Evolutionary conservation across 1,140 invertebrate genomes (phyloP).

Genomic region (Meloidogyne hapla): DNA sequence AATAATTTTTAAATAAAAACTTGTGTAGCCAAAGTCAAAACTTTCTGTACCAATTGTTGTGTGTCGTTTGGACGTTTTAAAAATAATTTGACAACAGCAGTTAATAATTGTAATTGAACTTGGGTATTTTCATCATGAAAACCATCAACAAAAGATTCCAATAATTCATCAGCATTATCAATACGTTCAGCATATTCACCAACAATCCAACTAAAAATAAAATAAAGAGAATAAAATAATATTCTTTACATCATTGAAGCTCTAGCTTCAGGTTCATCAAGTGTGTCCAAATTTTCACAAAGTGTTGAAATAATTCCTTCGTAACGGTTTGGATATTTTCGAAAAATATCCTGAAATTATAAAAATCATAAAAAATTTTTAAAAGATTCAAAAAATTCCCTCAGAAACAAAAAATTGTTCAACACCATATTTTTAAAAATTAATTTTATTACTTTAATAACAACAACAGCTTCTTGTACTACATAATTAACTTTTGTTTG

Average conservation of each 20-base stretch:
- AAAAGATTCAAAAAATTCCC: too few relatives aligned
- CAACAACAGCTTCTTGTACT: conserved; percentile 98
- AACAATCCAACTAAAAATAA: conserved; percentile 73
- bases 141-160: conserved; percentile 98
- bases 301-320: conserved; percentile 98
- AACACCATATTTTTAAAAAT: too few relatives aligned
- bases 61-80: conserved; percentile 95
- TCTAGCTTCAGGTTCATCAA: conserved; percentile 97
- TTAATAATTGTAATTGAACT: conserved; percentile 58
- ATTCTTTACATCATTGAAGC: conserved; percentile 88
- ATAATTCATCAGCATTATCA: conserved; percentile 95
- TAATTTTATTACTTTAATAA: conserved; percentile 77
- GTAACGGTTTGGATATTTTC: conserved; percentile 99
- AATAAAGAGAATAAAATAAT: background rate
- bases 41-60: conserved; percentile 89
- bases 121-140: conserved; percentile 99
- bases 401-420: too few relatives aligned
- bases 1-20: background rate
- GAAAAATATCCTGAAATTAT: conserved; percentile 81
- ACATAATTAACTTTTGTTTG: conserved; percentile 99
- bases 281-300: conserved; percentile 96
- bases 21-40: conserved; percentile 65
- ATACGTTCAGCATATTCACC: conserved; percentile 97
- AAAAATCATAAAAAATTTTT: too few relatives aligned
- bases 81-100: conserved; percentile 86